Conservation (phyloP, 2,888 invertebrate genomes). For the Bursaphelenchus okinawaensis region DNA sequence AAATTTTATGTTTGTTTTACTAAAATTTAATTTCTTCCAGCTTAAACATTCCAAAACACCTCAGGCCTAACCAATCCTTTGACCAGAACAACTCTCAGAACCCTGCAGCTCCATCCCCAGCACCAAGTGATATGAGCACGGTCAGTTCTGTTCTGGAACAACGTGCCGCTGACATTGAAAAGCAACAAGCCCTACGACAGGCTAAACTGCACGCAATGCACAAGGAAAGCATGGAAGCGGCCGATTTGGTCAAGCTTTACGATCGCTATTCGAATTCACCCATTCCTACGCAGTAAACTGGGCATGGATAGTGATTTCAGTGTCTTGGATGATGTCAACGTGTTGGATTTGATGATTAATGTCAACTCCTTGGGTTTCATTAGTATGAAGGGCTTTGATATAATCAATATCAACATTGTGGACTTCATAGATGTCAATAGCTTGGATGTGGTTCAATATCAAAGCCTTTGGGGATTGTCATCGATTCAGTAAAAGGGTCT, state of each 20-base stretch:
- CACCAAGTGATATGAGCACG: not conserved
- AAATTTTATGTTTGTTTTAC: no score
- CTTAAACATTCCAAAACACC: not conserved
- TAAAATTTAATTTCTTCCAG: no score
- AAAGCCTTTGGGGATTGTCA: no score
- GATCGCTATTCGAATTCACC: not conserved
- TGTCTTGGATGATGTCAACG: not conserved
- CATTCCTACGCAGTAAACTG: not conserved
- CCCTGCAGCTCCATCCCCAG: not conserved
- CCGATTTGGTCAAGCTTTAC: constrained; percentile 22
- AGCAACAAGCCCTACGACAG: constrained; percentile 21
- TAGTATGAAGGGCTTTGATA: no score
- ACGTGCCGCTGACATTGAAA: not conserved
- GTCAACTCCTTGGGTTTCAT: no score
- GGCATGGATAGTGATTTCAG: not conserved
- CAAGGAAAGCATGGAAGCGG: constrained; percentile 25
- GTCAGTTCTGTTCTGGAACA: not conserved
- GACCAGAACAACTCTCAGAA: no score
- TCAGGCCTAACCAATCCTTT: not conserved
- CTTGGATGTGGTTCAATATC: no score
- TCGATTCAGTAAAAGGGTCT: no score
- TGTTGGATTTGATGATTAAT: not conserved
- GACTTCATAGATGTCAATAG: no score
- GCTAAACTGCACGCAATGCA: constrained; percentile 23
- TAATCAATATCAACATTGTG: no score